Evolutionary conservation across 1,140 invertebrate species (phyloP).

Genomic region (Coptotermes formosanus): DNA sequence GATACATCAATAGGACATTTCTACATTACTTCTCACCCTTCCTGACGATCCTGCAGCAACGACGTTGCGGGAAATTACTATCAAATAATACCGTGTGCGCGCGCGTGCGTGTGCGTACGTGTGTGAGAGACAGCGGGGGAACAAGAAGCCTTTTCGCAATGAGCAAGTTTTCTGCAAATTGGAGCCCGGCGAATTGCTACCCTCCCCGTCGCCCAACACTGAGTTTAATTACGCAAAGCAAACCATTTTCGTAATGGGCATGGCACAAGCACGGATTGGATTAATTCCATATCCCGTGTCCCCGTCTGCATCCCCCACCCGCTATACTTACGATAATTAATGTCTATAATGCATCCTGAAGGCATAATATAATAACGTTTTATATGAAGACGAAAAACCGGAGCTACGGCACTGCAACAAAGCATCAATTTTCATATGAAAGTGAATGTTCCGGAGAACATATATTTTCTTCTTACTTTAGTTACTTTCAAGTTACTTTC

Average conservation of each 20-base stretch:
- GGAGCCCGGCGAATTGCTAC: background rate
- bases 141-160: background rate
- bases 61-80: no score
- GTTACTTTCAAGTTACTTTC: background rate
- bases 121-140: no score
- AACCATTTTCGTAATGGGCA: constrained; percentile 14
- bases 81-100: no score
- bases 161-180: constrained; percentile 9
- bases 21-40: no score
- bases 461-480: background rate
- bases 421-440: constrained; percentile 2
- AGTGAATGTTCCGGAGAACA: background rate
- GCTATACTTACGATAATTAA: background rate
- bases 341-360: background rate
- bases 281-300: background rate
- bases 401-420: background rate
- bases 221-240: constrained; percentile 15
- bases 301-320: background rate
- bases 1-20: no score
- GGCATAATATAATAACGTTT: constrained; percentile 9
- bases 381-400: background rate
- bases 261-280: background rate
- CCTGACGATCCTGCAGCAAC: no score
- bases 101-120: no score
- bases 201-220: background rate